Base-by-base conservation (phyloP, 2,888 invertebrate species). In the Mythimna albipuncta region DNA sequence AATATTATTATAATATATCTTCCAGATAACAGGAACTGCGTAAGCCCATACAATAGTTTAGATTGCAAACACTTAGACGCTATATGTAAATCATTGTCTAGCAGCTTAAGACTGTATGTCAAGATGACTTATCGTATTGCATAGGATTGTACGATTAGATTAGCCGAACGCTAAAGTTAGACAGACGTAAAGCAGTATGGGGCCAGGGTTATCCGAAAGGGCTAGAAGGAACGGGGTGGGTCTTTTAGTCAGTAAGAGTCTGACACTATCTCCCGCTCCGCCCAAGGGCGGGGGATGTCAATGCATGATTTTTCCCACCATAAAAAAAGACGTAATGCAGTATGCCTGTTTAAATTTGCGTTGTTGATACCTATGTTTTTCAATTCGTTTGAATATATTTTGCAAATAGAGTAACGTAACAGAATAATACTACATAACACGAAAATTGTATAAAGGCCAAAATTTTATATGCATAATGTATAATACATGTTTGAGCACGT, bases 61-160 rank as follows among this genome's bases (percentile, higher is more conserved):
- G 57, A 64, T 66, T 16, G 11, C n/a, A 79, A 67, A 67, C 80
- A 79, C 74, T 77, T 55, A 58, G 41, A 44, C 21, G 58, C 6
- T 50, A 66, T 66, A 52, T 64, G 54, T 81, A 79, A 65, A 79
- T 81, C 77, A 79, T 58, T 67, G 70, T 59, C 69, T 75, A 13
- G 7, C 19, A 35, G 79, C 66, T 64, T 75, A 59, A 66, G 57
- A 58, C 75, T 58, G 52, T 81, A 26, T 55, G 47, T 81, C 77
- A 62, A 67, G 81, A 71, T 81, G 81, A 79, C 66, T 64, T 81
- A 79, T 81, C 61, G 76, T 67, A 62, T 50, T 61, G 59, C 61
- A 61, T 50, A 35, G 13, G 81, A 78, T 78, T 41, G 58, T 61
- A 76, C 38, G 66, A 81, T 79, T 58, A 79, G 79, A 81, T 79